Evolutionary conservation across 2,113 vertebrate species (phyloP).

Genomic region (Hippopotamus amphibius): DNA sequence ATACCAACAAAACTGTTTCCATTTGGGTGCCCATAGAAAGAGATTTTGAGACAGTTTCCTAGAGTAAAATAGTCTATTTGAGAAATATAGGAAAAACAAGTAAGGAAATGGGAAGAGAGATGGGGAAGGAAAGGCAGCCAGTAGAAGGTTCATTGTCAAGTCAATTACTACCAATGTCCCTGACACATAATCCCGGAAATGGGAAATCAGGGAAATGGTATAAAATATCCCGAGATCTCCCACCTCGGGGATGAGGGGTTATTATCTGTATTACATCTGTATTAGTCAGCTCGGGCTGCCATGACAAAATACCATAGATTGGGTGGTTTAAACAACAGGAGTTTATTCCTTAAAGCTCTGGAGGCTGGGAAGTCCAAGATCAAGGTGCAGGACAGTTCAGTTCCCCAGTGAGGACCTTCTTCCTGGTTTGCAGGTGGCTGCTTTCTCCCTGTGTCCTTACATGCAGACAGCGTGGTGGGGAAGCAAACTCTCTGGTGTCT

Average conservation of each 20-base stretch:
- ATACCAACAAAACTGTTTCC: background rate
- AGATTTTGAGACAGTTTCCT: background rate
- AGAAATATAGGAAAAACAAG: background rate
- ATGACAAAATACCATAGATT: background rate
- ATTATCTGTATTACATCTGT: background rate
- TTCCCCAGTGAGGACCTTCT: background rate
- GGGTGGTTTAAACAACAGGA: background rate
- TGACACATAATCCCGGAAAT: background rate
- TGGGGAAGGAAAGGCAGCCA: background rate
- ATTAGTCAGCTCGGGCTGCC: background rate
- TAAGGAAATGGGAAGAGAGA: background rate
- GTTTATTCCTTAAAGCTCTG: background rate
- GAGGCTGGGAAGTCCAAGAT: background rate
- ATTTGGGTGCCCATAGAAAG: background rate
- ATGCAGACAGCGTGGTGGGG: background rate
- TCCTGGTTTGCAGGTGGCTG: background rate
- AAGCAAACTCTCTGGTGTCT: background rate
- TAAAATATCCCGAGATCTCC: background rate
- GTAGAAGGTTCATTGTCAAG: background rate
- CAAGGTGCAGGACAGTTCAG: background rate
- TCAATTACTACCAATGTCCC: background rate
- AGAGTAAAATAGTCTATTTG: slow-evolving; percentile 40
- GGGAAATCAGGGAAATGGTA: background rate
- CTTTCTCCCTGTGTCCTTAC: background rate
- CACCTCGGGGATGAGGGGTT: background rate